These are phyloP conservation scores for Apodemus sylvaticus DNA, from an alignment of 2,113 vertebrate species.

Conservation along the genomic window DNA sequence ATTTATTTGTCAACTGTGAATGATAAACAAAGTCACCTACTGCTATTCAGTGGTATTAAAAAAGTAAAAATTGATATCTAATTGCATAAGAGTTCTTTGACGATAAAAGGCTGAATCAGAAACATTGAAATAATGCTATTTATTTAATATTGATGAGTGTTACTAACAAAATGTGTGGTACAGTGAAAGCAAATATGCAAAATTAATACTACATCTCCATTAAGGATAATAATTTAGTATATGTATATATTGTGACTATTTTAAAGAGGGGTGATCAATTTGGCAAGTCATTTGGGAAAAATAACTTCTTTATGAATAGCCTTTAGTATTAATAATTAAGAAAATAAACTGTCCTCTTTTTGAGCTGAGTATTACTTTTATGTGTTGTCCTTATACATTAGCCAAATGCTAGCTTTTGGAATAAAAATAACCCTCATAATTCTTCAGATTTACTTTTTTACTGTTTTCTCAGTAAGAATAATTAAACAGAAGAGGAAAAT, in stretches of 20 bases:
- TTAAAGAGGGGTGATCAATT: background rate
- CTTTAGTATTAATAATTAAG: background rate
- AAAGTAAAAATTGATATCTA: slow-evolving; percentile 27
- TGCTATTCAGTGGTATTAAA: background rate
- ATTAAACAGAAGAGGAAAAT: background rate
- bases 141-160: background rate
- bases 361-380: background rate
- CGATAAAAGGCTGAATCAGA: background rate
- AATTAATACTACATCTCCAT: slow-evolving; percentile 8
- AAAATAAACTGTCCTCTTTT: background rate
- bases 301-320: background rate
- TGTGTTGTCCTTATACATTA: background rate
- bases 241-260: background rate
- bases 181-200: background rate
- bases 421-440: background rate
- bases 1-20: slow-evolving; percentile 23
- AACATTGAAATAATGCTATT: background rate
- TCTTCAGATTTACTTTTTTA: background rate
- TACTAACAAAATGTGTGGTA: background rate
- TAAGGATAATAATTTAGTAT: background rate
- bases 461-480: background rate
- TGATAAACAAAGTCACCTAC: slow-evolving; percentile 9
- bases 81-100: background rate
- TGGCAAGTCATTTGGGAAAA: background rate
- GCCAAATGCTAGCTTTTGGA: background rate